phyloP scores from a whole-genome alignment of 2,113 vertebrate genomes.

The Psephotus haematonotus region DNA sequence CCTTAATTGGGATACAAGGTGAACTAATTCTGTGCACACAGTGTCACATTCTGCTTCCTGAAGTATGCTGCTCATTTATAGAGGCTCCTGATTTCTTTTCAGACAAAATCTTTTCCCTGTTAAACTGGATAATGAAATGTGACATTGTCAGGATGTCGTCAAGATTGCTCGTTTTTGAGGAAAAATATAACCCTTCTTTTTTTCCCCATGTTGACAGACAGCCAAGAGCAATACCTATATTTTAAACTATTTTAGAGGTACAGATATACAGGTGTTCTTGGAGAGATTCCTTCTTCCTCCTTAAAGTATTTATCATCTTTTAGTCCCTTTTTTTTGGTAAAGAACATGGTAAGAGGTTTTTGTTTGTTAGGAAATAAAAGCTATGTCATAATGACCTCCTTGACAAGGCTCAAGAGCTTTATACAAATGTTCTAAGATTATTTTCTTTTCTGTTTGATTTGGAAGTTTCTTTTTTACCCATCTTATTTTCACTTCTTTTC shows the following conservation, averaged over 20 bases:
- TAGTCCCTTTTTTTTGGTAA: not conserved
- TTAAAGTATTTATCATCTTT: not conserved
- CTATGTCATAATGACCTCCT: not conserved
- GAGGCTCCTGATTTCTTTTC: constrained; percentile 29
- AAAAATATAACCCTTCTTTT: not conserved
- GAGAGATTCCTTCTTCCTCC: not conserved
- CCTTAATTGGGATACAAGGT: not conserved
- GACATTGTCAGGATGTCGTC: not conserved
- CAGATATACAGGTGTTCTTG: not conserved
- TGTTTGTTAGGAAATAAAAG: not conserved
- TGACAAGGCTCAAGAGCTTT: not conserved
- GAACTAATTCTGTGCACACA: not conserved
- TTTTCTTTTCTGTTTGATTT: not conserved
- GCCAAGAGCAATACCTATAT: not conserved
- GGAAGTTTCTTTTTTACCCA: not conserved
- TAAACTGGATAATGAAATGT: constrained; percentile 38
- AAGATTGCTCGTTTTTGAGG: constrained; percentile 5
- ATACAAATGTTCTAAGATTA: not conserved
- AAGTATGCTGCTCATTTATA: not conserved
- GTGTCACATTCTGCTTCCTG: not conserved
- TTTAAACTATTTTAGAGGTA: not conserved
- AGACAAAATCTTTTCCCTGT: constrained; percentile 15
- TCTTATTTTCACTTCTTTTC: not conserved
- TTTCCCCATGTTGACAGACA: not conserved
- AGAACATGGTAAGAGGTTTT: not conserved